Percentiles rank a stretch among this genome's conserved stretches.
Evolutionary conservation across 2,113 vertebrate genomes (phyloP).

Genomic region (Podarcis cretensis): DNA sequence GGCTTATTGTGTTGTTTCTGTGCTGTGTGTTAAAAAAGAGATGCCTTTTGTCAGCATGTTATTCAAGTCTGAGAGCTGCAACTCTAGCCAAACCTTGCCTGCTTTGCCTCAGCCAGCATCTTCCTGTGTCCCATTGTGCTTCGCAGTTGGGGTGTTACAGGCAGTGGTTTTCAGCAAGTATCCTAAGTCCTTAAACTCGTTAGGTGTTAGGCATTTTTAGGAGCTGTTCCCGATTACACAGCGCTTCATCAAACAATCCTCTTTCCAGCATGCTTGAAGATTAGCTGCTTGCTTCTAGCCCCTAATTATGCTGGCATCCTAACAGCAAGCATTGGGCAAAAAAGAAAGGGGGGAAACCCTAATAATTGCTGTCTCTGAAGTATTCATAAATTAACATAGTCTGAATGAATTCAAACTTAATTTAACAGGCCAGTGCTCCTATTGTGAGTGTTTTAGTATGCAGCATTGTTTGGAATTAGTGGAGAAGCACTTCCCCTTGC

Average conservation of each 20-base stretch:
- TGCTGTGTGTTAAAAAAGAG: too few species aligned
- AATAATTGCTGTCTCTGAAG: conserved; percentile 50
- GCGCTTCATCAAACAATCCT: neutral
- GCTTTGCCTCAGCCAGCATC: neutral
- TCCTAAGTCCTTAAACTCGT: too few species aligned
- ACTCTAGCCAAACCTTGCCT: neutral
- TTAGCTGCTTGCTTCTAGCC: neutral
- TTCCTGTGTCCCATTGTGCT: neutral
- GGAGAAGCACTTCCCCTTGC: conserved; percentile 36
- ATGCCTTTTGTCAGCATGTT: too few species aligned
- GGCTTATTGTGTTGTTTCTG: neutral
- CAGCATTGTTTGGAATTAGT: conserved; percentile 35
- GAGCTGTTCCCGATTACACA: too few species aligned
- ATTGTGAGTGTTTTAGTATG: conserved; percentile 30
- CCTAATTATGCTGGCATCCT: conserved; percentile 46
- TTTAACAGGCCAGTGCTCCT: conserved; percentile 58
- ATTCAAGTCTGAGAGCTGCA: neutral
- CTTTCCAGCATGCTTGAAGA: neutral
- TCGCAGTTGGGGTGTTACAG: neutral
- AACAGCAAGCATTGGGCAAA: conserved; percentile 36
- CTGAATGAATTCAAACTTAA: conserved; percentile 51
- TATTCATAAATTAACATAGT: conserved; percentile 51
- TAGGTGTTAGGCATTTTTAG: neutral
- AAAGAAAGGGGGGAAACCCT: neutral
- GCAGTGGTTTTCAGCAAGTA: neutral